Percentiles rank a stretch among this genome's conserved stretches.
phyloP scores from a whole-genome alignment of 2,113 vertebrate genomes.

The Melanotaenia duboulayi region DNA sequence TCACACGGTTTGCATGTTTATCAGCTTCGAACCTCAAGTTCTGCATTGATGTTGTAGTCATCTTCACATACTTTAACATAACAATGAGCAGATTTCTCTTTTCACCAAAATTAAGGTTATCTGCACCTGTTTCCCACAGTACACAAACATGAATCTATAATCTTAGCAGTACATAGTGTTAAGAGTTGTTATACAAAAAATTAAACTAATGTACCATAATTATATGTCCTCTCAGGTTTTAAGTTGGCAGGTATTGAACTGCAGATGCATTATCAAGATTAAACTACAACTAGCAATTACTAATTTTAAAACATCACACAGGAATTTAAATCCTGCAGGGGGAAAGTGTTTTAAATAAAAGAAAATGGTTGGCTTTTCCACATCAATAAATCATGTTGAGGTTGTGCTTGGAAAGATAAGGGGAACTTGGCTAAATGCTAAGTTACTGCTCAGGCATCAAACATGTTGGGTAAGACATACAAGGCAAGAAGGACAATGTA shows the following conservation, averaged over 20 bases:
- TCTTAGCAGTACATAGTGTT: not conserved
- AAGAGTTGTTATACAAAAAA: not conserved
- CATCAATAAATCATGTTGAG: no score
- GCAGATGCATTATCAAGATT: not conserved
- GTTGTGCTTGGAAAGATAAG: not conserved
- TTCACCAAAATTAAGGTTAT: not conserved
- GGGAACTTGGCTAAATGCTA: not conserved
- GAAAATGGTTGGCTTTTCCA: not conserved
- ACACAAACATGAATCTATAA: constrained; percentile 9
- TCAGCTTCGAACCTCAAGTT: not conserved
- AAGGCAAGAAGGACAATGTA: constrained; percentile 10
- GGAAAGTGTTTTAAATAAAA: not conserved
- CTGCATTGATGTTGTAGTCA: not conserved
- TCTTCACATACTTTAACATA: not conserved
- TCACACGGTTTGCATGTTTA: not conserved
- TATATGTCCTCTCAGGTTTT: not conserved
- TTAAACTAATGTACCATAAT: not conserved
- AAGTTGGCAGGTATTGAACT: constrained; percentile 4
- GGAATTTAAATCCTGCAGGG: not conserved
- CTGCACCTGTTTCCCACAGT: not conserved
- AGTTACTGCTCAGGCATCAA: constrained; percentile 2
- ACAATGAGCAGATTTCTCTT: not conserved
- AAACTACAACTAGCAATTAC: constrained; percentile 1
- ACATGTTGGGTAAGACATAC: not conserved
- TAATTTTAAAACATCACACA: not conserved